These are phyloP conservation scores for Asteroscopus sphinx DNA, from an alignment of 2,888 invertebrate species.

Conservation along the genomic window DNA sequence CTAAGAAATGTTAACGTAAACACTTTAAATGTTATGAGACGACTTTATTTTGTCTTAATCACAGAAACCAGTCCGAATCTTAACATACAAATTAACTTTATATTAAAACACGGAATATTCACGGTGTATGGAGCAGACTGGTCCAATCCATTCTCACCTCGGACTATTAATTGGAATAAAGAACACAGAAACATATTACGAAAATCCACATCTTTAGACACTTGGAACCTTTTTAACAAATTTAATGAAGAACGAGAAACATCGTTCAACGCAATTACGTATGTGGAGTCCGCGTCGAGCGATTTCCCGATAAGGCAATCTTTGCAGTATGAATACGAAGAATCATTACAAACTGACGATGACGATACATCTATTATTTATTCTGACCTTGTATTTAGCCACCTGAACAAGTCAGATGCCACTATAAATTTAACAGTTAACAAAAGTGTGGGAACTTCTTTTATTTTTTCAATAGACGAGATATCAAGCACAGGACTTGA, in stretches of 20 bases:
- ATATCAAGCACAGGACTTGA: conserved; percentile 25
- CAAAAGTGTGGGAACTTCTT: conserved; percentile 17
- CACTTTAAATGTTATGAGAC: conserved; percentile 59
- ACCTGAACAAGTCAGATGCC: conserved; percentile 22
- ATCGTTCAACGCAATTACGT: conserved; percentile 5
- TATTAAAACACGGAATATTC: conserved; percentile 48
- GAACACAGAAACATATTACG: conserved; percentile 42
- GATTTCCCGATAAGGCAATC: no score
- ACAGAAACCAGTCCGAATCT: conserved; percentile 47
- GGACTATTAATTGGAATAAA: conserved; percentile 49
- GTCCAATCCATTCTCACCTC: conserved; percentile 32
- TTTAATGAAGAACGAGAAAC: conserved; percentile 1
- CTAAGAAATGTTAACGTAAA: conserved; percentile 55
- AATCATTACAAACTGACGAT: not conserved
- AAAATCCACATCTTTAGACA: conserved; percentile 20
- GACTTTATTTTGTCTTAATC: conserved; percentile 64
- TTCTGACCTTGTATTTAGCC: conserved; percentile 11
- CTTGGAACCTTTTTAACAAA: conserved; percentile 4
- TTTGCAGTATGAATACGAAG: not conserved
- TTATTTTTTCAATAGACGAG: conserved; percentile 32
- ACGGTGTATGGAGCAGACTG: conserved; percentile 23
- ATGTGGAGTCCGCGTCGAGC: not conserved
- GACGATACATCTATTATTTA: conserved; percentile 4
- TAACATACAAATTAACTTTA: conserved; percentile 56
- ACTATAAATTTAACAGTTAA: conserved; percentile 12